Percentiles rank a stretch among this genome's conserved stretches.
These are phyloP conservation scores for Ichneumon xanthorius DNA, from an alignment of 2,888 invertebrate species.

Conservation along the genomic window DNA sequence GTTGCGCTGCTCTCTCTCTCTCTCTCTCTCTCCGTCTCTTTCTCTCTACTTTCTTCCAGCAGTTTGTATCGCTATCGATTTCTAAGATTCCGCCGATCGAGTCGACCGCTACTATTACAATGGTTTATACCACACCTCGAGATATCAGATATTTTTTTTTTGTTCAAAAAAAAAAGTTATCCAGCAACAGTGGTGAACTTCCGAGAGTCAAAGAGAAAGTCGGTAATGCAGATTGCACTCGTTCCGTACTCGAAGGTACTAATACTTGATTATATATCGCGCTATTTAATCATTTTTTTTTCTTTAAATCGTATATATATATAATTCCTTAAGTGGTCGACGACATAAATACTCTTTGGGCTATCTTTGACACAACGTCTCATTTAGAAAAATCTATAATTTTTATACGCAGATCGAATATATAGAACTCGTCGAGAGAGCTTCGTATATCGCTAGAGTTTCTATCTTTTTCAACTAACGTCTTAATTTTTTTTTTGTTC, in stretches of 20 bases:
- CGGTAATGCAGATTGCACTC: slow-evolving; percentile 47
- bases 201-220: slow-evolving; percentile 50
- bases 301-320: slow-evolving; percentile 4
- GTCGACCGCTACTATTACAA: slow-evolving; percentile 33
- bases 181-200: slow-evolving; percentile 50
- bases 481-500: slow-evolving; percentile 25
- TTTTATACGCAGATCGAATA: slow-evolving; percentile 41
- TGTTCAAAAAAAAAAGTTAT: slow-evolving; percentile 22
- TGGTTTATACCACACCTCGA: slow-evolving; percentile 15
- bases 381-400: slow-evolving; percentile 41
- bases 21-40: neutral
- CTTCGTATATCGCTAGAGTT: neutral
- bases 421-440: slow-evolving; percentile 1
- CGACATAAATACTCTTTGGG: slow-evolving; percentile 57
- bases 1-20: slow-evolving; percentile 51
- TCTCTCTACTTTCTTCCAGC: slow-evolving; percentile 39
- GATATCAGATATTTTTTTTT: slow-evolving; percentile 31
- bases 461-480: slow-evolving; percentile 11
- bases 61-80: slow-evolving; percentile 26
- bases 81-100: slow-evolving; percentile 28
- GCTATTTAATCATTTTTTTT: slow-evolving; percentile 12
- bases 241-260: slow-evolving; percentile 40
- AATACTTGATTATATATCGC: slow-evolving; percentile 46
- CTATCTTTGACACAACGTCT: slow-evolving; percentile 29
- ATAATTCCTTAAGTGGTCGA: slow-evolving; percentile 50